Percentiles rank a stretch among this genome's conserved stretches.
These are phyloP conservation scores for Quadroppia sp. DNA, from an alignment of 2,888 invertebrate genomes.

Conservation along the genomic window DNA sequence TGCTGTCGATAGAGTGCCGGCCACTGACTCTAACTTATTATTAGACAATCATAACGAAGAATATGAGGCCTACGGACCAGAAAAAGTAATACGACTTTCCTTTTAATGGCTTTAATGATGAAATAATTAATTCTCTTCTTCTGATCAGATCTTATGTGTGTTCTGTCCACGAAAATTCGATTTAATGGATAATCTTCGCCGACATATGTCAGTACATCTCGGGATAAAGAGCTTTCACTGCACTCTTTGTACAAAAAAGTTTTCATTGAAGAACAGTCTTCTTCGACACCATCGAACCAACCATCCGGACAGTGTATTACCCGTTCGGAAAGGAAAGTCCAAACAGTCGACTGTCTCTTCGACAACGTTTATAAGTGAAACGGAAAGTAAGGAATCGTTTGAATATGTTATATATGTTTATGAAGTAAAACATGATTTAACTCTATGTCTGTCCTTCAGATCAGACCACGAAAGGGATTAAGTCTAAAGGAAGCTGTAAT, in stretches of 20 bases:
- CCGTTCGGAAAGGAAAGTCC: neutral
- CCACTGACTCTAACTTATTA: conserved; percentile 49
- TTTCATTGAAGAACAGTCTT: conserved; percentile 92
- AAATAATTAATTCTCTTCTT: conserved; percentile 54
- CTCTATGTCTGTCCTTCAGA: conserved; percentile 30
- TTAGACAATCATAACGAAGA: conserved; percentile 51
- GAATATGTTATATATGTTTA: neutral
- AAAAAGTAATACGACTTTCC: conserved; percentile 8
- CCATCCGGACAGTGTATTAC: conserved; percentile 28
- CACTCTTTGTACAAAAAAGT: conserved; percentile 78
- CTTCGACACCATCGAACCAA: conserved; percentile 65
- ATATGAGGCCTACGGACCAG: conserved; percentile 46
- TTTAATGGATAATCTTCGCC: conserved; percentile 63
- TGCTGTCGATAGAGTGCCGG: conserved; percentile 48
- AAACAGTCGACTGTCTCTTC: conserved; percentile 4
- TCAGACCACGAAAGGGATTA: neutral
- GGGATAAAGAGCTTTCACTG: conserved; percentile 65
- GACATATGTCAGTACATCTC: conserved; percentile 90
- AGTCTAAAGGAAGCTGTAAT: conserved; percentile 37
- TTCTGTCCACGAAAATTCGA: conserved; percentile 90
- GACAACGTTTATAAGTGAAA: neutral
- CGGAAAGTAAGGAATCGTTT: neutral
- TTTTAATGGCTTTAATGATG: neutral
- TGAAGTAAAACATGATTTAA: neutral
- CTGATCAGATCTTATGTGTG: conserved; percentile 58